Conservation (phyloP, 2,113 vertebrate species). For the Thinocorus orbignyianus region DNA sequence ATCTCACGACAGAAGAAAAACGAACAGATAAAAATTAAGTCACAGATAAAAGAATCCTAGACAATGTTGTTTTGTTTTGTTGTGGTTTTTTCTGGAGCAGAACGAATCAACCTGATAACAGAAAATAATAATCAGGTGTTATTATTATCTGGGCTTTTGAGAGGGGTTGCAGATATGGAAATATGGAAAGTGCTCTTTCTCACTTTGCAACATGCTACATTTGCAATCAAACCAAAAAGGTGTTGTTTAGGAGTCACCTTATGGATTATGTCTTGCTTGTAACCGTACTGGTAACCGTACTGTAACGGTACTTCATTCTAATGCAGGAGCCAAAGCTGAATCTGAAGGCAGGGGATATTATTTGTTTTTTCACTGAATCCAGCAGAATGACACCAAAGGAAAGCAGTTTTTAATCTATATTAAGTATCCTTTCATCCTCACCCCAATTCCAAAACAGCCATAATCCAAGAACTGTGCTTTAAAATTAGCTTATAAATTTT, state of each 20-base stretch:
- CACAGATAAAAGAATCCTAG: not conserved
- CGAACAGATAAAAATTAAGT: not conserved
- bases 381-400: not conserved
- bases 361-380: not conserved
- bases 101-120: not conserved
- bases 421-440: not conserved
- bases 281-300: not conserved
- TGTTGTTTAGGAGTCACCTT: not conserved
- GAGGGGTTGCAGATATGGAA: not conserved
- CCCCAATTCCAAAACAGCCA: fast-evolving
- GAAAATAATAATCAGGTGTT: not conserved
- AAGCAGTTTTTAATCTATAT: not conserved
- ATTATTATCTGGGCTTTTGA: not conserved
- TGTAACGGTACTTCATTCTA: not conserved
- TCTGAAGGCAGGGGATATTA: not conserved
- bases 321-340: not conserved
- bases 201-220: not conserved
- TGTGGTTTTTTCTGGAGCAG: fast-evolving
- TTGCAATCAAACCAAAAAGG: not conserved
- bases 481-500: not conserved
- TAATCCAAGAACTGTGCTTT: not conserved
- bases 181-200: not conserved
- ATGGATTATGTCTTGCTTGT: not conserved
- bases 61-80: too few relatives aligned
- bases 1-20: not conserved